These are phyloP conservation scores for Rhinopithecus roxellana DNA, from an alignment of 2,113 vertebrate genomes.

Conservation along the genomic window DNA sequence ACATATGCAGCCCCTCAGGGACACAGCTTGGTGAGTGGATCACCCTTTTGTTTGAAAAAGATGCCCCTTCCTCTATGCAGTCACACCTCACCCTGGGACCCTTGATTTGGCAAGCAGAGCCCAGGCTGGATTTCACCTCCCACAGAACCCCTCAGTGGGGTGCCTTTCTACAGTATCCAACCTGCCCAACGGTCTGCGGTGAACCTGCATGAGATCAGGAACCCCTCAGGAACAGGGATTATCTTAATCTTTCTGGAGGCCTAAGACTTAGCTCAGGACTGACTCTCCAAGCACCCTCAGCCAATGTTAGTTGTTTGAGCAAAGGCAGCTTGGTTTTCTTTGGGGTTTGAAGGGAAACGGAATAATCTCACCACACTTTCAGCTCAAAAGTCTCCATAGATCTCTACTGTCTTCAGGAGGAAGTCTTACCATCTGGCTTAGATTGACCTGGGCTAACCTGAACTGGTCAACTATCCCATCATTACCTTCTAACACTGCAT, in stretches of 20 bases:
- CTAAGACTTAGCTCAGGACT: background rate
- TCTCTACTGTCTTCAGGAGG: background rate
- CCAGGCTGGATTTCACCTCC: background rate
- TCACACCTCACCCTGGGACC: background rate
- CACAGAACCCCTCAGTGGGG: background rate
- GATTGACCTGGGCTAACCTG: background rate
- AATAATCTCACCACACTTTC: background rate
- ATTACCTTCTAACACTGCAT: background rate
- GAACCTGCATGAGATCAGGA: background rate
- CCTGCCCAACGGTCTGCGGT: background rate
- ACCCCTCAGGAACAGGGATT: background rate
- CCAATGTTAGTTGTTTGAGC: background rate
- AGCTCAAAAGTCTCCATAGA: background rate
- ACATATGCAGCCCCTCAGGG: accelerated
- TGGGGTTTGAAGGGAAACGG: background rate
- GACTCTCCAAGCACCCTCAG: background rate
- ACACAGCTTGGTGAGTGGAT: background rate
- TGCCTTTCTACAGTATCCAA: background rate
- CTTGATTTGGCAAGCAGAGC: background rate
- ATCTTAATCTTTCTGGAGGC: background rate
- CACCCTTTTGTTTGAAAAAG: background rate
- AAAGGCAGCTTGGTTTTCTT: background rate
- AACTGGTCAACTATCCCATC: background rate
- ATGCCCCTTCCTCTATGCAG: background rate
- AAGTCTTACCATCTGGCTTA: background rate